Evolutionary conservation across 2,888 invertebrate genomes (phyloP).

Genomic region (Marasmarcha lunaedactyla): DNA sequence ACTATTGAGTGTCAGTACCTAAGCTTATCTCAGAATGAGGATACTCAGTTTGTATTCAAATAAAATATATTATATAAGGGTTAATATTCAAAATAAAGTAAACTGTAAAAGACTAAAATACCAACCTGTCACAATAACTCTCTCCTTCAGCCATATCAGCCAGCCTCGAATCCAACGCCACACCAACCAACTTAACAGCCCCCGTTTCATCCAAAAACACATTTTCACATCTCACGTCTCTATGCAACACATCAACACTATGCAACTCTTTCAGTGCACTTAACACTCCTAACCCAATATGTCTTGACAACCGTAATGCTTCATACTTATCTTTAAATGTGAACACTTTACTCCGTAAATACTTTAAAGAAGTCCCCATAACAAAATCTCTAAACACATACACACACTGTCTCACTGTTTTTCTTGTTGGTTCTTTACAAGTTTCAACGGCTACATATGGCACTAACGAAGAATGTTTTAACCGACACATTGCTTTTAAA

Average conservation of each 20-base stretch:
- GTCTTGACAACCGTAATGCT: conserved; percentile 60
- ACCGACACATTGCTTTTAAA: conserved; percentile 75
- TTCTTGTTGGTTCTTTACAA: conserved; percentile 66
- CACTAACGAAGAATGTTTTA: conserved; percentile 79
- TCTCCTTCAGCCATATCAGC: conserved; percentile 66
- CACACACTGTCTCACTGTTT: conserved; percentile 50
- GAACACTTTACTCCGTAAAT: conserved; percentile 26
- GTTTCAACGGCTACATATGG: conserved; percentile 81
- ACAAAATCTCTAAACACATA: conserved; percentile 81
- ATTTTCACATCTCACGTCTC: conserved; percentile 80
- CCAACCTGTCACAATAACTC: conserved; percentile 47
- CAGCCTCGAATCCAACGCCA: conserved; percentile 76
- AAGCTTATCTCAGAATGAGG: too few relatives aligned
- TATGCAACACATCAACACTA: conserved; percentile 84
- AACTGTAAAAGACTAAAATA: too few relatives aligned
- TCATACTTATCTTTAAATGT: conserved; percentile 38
- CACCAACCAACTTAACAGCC: conserved; percentile 73
- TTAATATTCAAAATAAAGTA: too few relatives aligned
- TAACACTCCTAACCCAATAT: conserved; percentile 79
- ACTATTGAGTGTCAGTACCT: too few relatives aligned
- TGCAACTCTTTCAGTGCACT: conserved; percentile 84
- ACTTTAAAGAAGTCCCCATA: conserved; percentile 49
- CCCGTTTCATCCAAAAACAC: conserved; percentile 79
- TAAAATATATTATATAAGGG: too few relatives aligned
- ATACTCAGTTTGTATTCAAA: too few relatives aligned